These are phyloP conservation scores for Sus cebifrons DNA, from an alignment of 2,797 vertebrate species.

Conservation along the genomic window DNA sequence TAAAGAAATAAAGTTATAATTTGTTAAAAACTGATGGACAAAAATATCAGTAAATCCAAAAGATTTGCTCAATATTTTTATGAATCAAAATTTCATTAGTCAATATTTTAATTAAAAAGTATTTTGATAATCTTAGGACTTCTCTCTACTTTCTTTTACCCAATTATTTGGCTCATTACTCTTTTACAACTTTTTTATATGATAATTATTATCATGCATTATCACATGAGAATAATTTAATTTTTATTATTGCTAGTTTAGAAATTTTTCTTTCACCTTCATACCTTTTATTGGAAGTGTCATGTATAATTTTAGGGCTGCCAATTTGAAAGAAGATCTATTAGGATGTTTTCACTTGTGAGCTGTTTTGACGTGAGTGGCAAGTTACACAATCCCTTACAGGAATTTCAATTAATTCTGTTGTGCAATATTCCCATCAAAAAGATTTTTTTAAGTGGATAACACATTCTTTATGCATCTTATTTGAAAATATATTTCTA, in stretches of 20 bases:
- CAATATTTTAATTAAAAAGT: background rate
- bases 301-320: background rate
- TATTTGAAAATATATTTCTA: background rate
- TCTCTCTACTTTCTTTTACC: background rate
- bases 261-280: background rate
- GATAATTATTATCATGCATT: background rate
- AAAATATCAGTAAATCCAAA: background rate
- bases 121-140: background rate
- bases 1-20: background rate
- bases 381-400: background rate
- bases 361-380: background rate
- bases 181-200: background rate
- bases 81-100: background rate
- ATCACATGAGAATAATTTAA: background rate
- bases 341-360: background rate
- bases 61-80: background rate
- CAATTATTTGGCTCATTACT: background rate
- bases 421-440: background rate
- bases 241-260: background rate
- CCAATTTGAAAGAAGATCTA: background rate
- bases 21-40: background rate
- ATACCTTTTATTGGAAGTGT: background rate
- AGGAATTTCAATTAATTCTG: conserved; percentile 28
- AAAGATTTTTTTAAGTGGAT: background rate
- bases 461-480: background rate